phyloP scores from a whole-genome alignment of 2,113 vertebrate genomes.

The Hippoglossus stenolepis region DNA sequence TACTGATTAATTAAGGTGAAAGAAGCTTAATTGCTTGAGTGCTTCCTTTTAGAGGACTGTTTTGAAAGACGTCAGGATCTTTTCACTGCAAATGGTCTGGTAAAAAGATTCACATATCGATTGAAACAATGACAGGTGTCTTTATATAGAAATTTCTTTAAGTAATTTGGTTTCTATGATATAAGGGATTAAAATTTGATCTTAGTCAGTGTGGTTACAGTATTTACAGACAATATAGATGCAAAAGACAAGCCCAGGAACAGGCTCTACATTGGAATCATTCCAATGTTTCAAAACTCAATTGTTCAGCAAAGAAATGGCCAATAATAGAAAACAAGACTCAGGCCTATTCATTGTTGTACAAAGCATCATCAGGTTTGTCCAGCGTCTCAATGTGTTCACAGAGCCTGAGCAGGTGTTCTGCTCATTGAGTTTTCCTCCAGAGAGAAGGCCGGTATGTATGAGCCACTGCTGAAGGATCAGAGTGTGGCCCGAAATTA shows the following conservation, averaged over 20 bases:
- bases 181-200: too few relatives aligned
- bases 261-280: too few relatives aligned
- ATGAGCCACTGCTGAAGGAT: conserved; percentile 64
- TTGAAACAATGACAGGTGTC: conserved; percentile 14
- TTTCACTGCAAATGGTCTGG: conserved; percentile 26
- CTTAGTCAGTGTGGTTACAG: too few relatives aligned
- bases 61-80: conserved; percentile 25
- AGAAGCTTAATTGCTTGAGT: conserved; percentile 57
- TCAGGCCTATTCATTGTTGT: conserved; percentile 7
- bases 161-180: too few relatives aligned
- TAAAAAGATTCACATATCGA: conserved; percentile 25
- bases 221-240: background rate
- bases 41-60: conserved; percentile 44
- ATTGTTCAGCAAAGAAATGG: conserved; percentile 14
- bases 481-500: conserved; percentile 74
- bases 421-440: conserved; percentile 58
- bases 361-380: conserved; percentile 35
- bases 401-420: conserved; percentile 39
- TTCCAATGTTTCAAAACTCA: background rate
- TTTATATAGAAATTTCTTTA: background rate
- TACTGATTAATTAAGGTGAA: conserved; percentile 52
- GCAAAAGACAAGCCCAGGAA: background rate
- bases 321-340: conserved; percentile 6
- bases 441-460: conserved; percentile 52
- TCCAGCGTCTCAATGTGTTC: conserved; percentile 25